phyloP scores from a whole-genome alignment of 1,140 invertebrate genomes.

The Bombus fervidus region DNA sequence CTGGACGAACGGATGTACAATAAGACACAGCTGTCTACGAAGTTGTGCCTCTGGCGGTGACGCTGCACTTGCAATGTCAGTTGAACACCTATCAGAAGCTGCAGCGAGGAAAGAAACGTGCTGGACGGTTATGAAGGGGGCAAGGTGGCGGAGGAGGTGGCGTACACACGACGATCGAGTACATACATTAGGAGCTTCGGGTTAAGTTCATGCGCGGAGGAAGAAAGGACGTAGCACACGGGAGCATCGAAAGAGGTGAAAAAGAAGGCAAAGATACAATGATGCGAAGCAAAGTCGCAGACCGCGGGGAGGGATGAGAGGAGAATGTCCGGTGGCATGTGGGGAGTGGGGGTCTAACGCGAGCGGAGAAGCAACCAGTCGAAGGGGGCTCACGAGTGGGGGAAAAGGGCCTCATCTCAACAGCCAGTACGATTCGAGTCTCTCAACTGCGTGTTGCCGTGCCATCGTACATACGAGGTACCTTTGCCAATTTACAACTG shows the following conservation, averaged over 20 bases:
- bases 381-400: constrained; percentile 23
- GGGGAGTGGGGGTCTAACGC: constrained; percentile 46
- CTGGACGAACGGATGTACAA: constrained; percentile 30
- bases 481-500: constrained; percentile 45
- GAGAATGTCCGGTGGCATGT: constrained; percentile 65
- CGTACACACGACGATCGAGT: not conserved
- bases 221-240: constrained; percentile 43
- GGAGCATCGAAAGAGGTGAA: constrained; percentile 18
- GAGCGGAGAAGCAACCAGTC: constrained; percentile 62
- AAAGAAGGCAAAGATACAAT: constrained; percentile 51
- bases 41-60: constrained; percentile 33
- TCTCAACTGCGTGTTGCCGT: constrained; percentile 59
- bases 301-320: constrained; percentile 36
- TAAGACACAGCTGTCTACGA: constrained; percentile 36
- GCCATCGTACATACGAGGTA: constrained; percentile 43
- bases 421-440: constrained; percentile 65
- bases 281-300: constrained; percentile 36
- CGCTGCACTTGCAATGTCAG: constrained; percentile 38
- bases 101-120: not conserved
- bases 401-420: constrained; percentile 67
- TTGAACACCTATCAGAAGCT: constrained; percentile 42
- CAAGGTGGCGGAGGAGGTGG: not conserved
- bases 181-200: constrained; percentile 26
- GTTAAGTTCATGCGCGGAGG: constrained; percentile 37
- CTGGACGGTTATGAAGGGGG: constrained; percentile 18